phyloP scores from a whole-genome alignment of 1,140 invertebrate species.

The Penaeus japonicus region DNA sequence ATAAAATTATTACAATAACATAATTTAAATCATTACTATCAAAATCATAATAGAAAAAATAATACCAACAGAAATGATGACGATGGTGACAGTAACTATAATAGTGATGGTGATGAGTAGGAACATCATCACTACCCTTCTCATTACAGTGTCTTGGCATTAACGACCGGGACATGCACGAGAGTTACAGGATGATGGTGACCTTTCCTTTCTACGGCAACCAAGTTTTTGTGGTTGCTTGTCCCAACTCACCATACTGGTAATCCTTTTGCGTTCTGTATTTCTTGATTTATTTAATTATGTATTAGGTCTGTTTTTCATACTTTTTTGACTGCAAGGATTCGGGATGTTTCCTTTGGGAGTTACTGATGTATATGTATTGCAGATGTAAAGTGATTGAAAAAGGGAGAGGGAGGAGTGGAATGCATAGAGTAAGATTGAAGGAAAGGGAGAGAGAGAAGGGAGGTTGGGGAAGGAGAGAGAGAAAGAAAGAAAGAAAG shows the following conservation, averaged over 20 bases:
- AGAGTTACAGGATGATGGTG: constrained; percentile 40
- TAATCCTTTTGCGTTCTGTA: neutral
- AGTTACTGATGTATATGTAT: no score
- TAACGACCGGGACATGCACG: constrained; percentile 41
- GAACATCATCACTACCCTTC: neutral
- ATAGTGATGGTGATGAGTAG: no score
- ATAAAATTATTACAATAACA: no score
- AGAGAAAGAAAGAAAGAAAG: neutral
- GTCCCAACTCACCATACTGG: constrained; percentile 53
- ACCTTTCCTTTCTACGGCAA: constrained; percentile 48
- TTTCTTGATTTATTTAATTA: neutral
- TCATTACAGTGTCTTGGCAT: constrained; percentile 46
- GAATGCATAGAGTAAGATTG: neutral
- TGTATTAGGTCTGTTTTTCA: neutral
- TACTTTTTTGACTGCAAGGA: neutral
- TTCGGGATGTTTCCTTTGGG: neutral
- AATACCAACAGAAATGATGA: neutral
- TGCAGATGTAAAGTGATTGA: neutral
- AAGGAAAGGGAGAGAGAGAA: neutral
- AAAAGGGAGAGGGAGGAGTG: neutral
- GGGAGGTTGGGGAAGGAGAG: neutral
- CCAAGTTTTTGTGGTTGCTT: constrained; percentile 48
- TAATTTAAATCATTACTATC: no score
- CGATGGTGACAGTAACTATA: neutral
- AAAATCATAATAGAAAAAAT: neutral